A percentile compares a stretch with the other conserved stretches of the same genome.
These are phyloP conservation scores for Sebastes oblongus DNA, from an alignment of 2,797 vertebrate species.

Conservation along the genomic window DNA sequence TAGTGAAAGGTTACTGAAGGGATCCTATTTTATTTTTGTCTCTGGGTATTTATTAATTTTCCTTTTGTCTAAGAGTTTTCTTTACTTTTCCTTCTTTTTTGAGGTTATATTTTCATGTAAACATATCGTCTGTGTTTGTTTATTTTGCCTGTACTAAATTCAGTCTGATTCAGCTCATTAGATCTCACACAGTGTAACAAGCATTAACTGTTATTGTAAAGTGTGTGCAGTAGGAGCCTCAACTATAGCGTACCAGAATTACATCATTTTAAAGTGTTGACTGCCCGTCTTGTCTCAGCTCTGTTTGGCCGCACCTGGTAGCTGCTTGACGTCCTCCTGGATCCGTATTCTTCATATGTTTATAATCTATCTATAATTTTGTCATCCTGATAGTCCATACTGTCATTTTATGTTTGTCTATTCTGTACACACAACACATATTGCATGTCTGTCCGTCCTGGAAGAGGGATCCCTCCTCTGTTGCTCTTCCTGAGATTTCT, in stretches of 20 bases:
- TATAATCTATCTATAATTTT: neutral
- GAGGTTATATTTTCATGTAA: too few species aligned
- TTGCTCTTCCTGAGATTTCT: neutral
- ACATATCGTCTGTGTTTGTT: too few species aligned
- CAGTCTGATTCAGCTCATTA: neutral
- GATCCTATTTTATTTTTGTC: too few species aligned
- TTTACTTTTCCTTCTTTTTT: too few species aligned
- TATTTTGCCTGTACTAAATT: neutral
- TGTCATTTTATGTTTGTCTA: neutral
- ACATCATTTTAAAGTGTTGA: neutral
- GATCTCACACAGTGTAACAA: neutral
- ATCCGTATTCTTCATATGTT: neutral
- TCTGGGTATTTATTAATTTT: too few species aligned
- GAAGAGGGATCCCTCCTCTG: neutral
- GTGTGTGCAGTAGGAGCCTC: neutral
- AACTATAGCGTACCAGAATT: neutral
- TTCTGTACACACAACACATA: neutral
- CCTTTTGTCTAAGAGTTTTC: too few species aligned
- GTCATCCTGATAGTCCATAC: neutral
- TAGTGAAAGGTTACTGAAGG: too few species aligned
- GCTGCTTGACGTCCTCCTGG: neutral
- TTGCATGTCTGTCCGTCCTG: neutral
- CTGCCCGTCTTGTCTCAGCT: neutral
- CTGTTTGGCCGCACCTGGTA: neutral
- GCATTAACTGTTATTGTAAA: neutral